phyloP scores from a whole-genome alignment of 2,888 invertebrate species.

The Eurois occulta region DNA sequence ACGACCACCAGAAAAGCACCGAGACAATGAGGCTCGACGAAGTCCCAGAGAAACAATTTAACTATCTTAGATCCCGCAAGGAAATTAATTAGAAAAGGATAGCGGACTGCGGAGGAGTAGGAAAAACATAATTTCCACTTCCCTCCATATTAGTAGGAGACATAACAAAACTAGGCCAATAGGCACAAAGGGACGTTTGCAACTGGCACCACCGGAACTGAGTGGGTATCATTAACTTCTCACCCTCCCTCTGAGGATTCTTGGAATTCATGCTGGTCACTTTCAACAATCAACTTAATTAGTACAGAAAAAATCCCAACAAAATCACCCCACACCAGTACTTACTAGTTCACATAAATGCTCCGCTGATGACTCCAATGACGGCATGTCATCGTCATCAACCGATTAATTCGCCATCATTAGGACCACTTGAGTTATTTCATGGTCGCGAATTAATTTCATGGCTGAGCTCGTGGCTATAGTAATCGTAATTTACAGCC shows the following conservation, averaged over 20 bases:
- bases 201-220: too few species aligned
- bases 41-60: too few species aligned
- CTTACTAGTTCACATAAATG: conserved; percentile 34
- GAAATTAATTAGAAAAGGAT: too few species aligned
- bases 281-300: conserved; percentile 13
- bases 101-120: too few species aligned
- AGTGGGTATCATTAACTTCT: not conserved
- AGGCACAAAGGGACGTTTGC: too few species aligned
- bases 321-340: conserved; percentile 26
- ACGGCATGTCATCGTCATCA: conserved; percentile 28
- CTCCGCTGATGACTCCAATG: conserved; percentile 15
- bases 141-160: too few species aligned
- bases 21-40: too few species aligned
- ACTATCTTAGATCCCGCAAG: too few species aligned
- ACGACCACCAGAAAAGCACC: too few species aligned
- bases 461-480: conserved; percentile 17
- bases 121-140: too few species aligned
- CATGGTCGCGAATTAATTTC: conserved; percentile 37
- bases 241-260: not conserved
- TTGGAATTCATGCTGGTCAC: not conserved
- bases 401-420: conserved; percentile 30
- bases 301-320: conserved; percentile 15
- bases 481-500: not conserved
- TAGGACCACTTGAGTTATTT: conserved; percentile 46
- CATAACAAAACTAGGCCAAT: too few species aligned